A percentile compares a stretch with the other conserved stretches of the same genome.
These are phyloP conservation scores for Gnathonemus longibarbis DNA, from an alignment of 2,113 vertebrate genomes.

Conservation along the genomic window DNA sequence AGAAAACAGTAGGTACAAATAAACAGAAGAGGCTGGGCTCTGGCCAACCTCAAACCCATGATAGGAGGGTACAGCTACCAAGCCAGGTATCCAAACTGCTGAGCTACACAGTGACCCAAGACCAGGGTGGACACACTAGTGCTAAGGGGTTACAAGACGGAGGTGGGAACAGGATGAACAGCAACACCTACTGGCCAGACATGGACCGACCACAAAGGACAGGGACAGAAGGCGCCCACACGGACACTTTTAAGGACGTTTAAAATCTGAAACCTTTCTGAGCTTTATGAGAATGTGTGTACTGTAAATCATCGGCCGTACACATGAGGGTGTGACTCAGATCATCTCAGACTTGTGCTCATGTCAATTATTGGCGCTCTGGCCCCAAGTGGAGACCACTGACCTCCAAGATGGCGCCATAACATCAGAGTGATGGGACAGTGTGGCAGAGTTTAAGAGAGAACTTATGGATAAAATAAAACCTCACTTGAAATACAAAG, in stretches of 20 bases:
- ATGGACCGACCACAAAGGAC: too few species aligned
- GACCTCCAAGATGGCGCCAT: not conserved
- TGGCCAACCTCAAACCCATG: too few species aligned
- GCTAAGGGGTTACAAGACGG: too few species aligned
- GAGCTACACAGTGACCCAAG: too few species aligned
- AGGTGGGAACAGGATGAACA: too few species aligned
- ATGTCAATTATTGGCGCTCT: not conserved
- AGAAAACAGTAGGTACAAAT: too few species aligned
- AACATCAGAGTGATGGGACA: not conserved
- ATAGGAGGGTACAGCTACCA: too few species aligned
- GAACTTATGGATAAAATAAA: not conserved
- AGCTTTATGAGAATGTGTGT: not conserved
- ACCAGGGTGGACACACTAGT: too few species aligned
- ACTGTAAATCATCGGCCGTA: not conserved
- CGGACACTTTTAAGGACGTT: not conserved
- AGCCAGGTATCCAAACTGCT: too few species aligned
- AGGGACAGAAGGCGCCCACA: too few species aligned
- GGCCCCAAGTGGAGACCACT: not conserved
- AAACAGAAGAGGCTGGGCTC: too few species aligned
- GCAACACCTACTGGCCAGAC: too few species aligned
- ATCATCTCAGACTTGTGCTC: not conserved
- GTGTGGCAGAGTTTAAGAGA: not conserved
- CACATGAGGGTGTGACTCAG: not conserved
- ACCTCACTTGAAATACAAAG: not conserved
- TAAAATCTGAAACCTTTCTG: not conserved